Base-by-base conservation (phyloP, 2,888 invertebrate species). In the Bibio marci region DNA sequence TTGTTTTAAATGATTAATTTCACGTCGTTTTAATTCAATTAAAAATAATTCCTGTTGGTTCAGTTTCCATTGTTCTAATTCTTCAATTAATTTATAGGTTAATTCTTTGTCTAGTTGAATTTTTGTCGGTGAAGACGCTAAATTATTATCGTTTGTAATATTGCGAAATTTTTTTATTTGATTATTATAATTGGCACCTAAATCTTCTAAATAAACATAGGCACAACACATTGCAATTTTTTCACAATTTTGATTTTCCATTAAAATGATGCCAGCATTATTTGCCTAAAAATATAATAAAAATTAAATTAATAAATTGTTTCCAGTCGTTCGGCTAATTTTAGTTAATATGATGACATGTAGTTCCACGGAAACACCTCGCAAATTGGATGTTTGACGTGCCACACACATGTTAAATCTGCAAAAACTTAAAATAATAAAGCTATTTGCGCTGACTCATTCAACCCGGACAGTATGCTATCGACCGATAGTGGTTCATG, bases 1-100 rank as follows among this genome's bases (percentile, higher is more conserved):
- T 1, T 67, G 51, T 1, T 64, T 61, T 4, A 71, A 50, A 48
- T 73, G 69, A 41, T 65, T 63, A 15, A 66, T 63, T 49, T 75
- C 74, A 52, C 72, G 74, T 39, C 62, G 65, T 49, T 67, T 67
- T 12, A 76, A 50, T 65, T 74, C 74, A 31, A 59, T 55, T 49
- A 70, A 66, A 49, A 74, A 80, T 7, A 71, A 51, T 43, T 71
- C 66, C 50, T 76, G 73, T 49, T 80, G 74, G 19, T 68, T 64
- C 44, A 72, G 69, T 51, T 80, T 82, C 81, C 82, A 83, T 18
- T 71, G 71, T 50, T 78, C 77, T 2, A 83, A 58, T 44, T 80
- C 78, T 27, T 72, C 66, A 0, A 80, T 68, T 47, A 73, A 69
- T 55, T 69, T 70, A 17, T 66, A 58, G 1, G 62, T 61, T n/a